Evolutionary conservation across 2,797 vertebrate genomes (phyloP).

Genomic region (Cyprinodon diabolis): DNA sequence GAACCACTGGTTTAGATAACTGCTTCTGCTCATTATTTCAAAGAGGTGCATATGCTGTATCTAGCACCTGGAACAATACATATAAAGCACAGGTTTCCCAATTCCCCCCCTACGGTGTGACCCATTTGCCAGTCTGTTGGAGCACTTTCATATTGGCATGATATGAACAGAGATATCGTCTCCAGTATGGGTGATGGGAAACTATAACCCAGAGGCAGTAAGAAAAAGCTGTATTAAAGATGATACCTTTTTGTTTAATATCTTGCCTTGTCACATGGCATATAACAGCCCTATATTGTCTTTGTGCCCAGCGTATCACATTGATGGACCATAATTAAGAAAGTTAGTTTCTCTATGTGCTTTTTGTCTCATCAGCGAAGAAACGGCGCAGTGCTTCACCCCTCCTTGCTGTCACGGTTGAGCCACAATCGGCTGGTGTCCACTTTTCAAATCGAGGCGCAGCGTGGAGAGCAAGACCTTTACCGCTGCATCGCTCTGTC

Average conservation of each 20-base stretch:
- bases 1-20: no score
- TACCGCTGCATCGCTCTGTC: slow-evolving; percentile 94
- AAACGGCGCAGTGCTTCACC: slow-evolving; percentile 80
- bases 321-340: slow-evolving; percentile 42
- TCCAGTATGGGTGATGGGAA: slow-evolving; percentile 17
- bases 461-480: slow-evolving; percentile 86
- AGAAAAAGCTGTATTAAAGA: slow-evolving; percentile 11
- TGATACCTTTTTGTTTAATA: slow-evolving; percentile 62
- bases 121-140: slow-evolving; percentile 36
- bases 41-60: slow-evolving; percentile 29
- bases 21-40: slow-evolving; percentile 39
- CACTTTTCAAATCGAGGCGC: slow-evolving; percentile 87
- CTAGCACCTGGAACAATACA: slow-evolving; percentile 52
- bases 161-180: slow-evolving; percentile 52
- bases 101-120: slow-evolving; percentile 36
- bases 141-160: slow-evolving; percentile 57
- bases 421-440: slow-evolving; percentile 91
- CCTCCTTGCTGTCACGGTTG: slow-evolving; percentile 81
- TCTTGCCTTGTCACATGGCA: slow-evolving; percentile 36
- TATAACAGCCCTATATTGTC: slow-evolving; percentile 40
- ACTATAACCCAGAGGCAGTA: slow-evolving; percentile 37
- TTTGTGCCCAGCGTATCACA: slow-evolving; percentile 8
- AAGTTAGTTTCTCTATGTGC: slow-evolving; percentile 27
- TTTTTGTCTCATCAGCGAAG: slow-evolving; percentile 79
- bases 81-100: slow-evolving; percentile 22